Conservation (phyloP, 2,888 invertebrate species). For the Cerastis leucographa region DNA sequence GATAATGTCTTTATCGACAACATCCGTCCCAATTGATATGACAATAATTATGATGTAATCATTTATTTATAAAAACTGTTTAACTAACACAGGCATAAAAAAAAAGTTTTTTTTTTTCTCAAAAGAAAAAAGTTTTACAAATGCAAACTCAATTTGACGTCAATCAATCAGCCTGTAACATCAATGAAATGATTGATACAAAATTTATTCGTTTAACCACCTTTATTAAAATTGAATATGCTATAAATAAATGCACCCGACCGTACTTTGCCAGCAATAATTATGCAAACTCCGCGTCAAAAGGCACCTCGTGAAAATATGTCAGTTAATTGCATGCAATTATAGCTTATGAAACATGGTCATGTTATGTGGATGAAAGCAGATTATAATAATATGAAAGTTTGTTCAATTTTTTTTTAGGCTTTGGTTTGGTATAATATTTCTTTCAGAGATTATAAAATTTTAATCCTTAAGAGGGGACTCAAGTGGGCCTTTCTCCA, state of each 20-base stretch:
- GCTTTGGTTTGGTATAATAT: not conserved
- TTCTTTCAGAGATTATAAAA: not conserved
- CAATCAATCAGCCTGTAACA: slow-evolving; percentile 35
- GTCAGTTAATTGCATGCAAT: slow-evolving; percentile 66
- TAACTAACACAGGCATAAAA: not conserved
- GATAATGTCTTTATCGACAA: not conserved
- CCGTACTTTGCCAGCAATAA: slow-evolving; percentile 58
- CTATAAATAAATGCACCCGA: slow-evolving; percentile 7
- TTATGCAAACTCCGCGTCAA: slow-evolving; percentile 68
- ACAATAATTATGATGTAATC: not conserved
- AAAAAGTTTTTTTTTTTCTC: slow-evolving; percentile 3
- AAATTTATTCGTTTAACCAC: slow-evolving; percentile 2
- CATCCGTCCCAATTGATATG: no score
- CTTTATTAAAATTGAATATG: slow-evolving; percentile 21
- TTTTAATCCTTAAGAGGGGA: not conserved
- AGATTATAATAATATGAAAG: slow-evolving; percentile 20
- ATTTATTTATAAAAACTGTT: not conserved
- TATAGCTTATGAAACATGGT: slow-evolving; percentile 55
- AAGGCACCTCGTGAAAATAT: slow-evolving; percentile 66
- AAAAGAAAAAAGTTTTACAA: slow-evolving; percentile 15
- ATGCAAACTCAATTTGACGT: slow-evolving; percentile 17
- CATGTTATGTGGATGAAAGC: slow-evolving; percentile 43
- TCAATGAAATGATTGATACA: slow-evolving; percentile 32
- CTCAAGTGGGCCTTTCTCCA: no score
- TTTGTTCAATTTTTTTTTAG: not conserved